phyloP scores from a whole-genome alignment of 1,140 invertebrate genomes.

The Trichonephila clavata region DNA sequence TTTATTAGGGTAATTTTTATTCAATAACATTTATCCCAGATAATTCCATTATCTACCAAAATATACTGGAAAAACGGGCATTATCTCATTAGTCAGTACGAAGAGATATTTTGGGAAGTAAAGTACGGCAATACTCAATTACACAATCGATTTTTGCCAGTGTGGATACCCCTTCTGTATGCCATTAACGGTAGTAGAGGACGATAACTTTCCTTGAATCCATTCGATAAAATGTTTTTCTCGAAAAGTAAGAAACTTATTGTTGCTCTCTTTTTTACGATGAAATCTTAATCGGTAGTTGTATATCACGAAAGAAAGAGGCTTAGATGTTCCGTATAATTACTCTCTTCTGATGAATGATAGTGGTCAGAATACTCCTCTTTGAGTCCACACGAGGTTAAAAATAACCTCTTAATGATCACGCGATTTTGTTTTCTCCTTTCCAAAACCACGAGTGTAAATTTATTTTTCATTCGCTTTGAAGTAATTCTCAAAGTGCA shows the following conservation, averaged over 20 bases:
- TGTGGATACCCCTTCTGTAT: conserved; percentile 36
- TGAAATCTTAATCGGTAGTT: conserved; percentile 33
- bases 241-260: conserved; percentile 29
- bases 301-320: conserved; percentile 34
- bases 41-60: too few relatives aligned
- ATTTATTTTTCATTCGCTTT: background rate
- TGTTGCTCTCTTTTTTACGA: conserved; percentile 40
- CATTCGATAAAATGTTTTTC: conserved; percentile 32
- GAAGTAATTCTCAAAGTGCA: background rate
- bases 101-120: too few relatives aligned
- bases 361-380: background rate
- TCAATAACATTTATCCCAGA: too few relatives aligned
- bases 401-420: conserved; percentile 28
- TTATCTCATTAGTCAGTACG: too few relatives aligned
- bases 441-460: background rate
- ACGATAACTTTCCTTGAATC: conserved; percentile 56
- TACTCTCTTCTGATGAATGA: conserved; percentile 27
- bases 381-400: background rate
- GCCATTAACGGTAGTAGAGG: background rate
- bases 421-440: conserved; percentile 15
- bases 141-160: background rate
- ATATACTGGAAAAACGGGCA: too few relatives aligned
- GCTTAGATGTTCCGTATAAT: conserved; percentile 45
- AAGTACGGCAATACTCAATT: conserved; percentile 1
- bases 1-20: too few relatives aligned